Base-by-base conservation (phyloP, 2,113 vertebrate genomes). In the Gallinago jamesoni region DNA sequence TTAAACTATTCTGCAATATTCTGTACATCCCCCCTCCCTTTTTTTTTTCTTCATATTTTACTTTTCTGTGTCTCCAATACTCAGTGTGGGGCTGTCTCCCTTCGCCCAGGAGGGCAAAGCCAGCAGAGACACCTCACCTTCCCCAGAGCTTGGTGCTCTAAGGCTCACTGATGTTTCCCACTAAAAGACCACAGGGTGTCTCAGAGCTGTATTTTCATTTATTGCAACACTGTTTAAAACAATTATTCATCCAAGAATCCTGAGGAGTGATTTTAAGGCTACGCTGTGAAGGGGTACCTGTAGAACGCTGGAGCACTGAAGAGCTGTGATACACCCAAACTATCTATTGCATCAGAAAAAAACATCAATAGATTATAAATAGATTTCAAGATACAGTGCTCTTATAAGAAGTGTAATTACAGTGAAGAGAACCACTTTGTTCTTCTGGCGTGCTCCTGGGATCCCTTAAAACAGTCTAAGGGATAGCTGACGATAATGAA, bases 361-460 rank as follows among this genome's bases (percentile, higher is more conserved):
- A 87, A 14, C 60, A 56, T 60, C 57, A 79, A n/a, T 33, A 53
- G 87, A 79, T 87, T 89, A 94, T 53, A 75, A 89, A 94, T 60
- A 89, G 94, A 93, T 91, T 86, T 95, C 79, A 60, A 92, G 74
- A 84, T 89, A 96, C 9, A 96, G 87, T 82, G 84, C 95, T 97
- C 96, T 94, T 94, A 37, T 3, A 39, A 87, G 84, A 92, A 87
- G 91, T 39, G 52, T 79, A 95, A 96, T 94, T 91, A 85, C 62
- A 85, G 84, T 30, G 70, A 78, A 83, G 86, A 96, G 93, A 96
- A 93, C 41, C 91, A 87, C 92, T 93, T 82, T 0, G 17, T 80
- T 92, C 57, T 39, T 64, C 83, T 48, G 48, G 53, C 23, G 30
- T 80, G 88, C 92, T 94, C 96, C 87, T 93, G 91, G 89, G 66